phyloP scores from a whole-genome alignment of 2,888 invertebrate species.

The Argyresthia goedartella region DNA sequence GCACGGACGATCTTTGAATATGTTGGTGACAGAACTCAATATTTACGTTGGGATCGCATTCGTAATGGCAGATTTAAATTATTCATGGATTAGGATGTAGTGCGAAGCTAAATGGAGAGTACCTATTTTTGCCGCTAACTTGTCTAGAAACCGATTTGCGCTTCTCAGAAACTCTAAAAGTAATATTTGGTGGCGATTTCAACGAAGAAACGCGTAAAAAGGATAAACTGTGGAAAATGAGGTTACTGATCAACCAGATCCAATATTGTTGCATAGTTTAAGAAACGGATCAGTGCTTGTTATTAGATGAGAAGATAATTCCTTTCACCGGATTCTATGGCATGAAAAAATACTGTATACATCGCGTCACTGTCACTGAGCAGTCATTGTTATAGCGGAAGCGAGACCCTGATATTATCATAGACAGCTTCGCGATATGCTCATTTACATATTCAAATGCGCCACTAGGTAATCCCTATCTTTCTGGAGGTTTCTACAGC shows the following conservation, averaged over 20 bases:
- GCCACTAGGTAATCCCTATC: too few relatives aligned
- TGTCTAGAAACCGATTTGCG: background rate
- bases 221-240: background rate
- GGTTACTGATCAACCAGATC: background rate
- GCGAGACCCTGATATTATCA: too few relatives aligned
- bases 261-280: background rate
- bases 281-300: constrained; percentile 6
- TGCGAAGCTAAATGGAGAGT: constrained; percentile 1
- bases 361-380: too few relatives aligned
- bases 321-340: constrained; percentile 12
- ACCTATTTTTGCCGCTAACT: background rate
- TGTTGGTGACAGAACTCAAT: background rate
- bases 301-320: constrained; percentile 15
- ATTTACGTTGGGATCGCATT: background rate
- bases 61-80: background rate
- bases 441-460: too few relatives aligned
- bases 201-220: background rate
- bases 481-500: too few relatives aligned
- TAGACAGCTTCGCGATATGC: too few relatives aligned
- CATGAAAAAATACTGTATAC: too few relatives aligned
- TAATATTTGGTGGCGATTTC: background rate
- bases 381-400: too few relatives aligned
- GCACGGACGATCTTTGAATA: background rate
- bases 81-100: background rate
- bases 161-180: background rate